phyloP scores from a whole-genome alignment of 2,113 vertebrate genomes.

The Oncorhynchus gorbuscha region DNA sequence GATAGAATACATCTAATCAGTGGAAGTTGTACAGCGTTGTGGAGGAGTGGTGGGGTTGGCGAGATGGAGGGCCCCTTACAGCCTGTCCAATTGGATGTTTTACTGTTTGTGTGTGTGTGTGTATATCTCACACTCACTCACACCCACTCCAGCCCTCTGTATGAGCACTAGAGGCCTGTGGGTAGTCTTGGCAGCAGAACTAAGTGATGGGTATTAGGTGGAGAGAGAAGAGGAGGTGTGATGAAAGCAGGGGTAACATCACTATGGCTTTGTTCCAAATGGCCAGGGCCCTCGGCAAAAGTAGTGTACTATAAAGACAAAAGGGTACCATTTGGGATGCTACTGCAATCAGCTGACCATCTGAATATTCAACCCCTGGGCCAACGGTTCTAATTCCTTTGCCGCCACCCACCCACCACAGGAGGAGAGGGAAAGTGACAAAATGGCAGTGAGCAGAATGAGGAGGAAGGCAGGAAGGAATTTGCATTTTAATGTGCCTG shows the following conservation, averaged over 20 bases:
- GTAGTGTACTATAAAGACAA: too few relatives aligned
- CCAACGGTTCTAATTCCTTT: conserved; percentile 84
- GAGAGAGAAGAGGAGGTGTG: conserved; percentile 37
- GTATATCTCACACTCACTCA: conserved; percentile 19
- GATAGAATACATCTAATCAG: conserved; percentile 45
- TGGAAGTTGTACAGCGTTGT: too few relatives aligned
- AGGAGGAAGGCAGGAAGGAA: conserved; percentile 76
- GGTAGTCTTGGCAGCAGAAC: conserved; percentile 37
- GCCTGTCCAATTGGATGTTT: conserved; percentile 10
- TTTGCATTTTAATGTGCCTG: conserved; percentile 91
- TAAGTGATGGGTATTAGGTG: conserved; percentile 57
- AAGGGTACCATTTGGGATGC: background rate
- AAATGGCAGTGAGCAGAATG: conserved; percentile 69
- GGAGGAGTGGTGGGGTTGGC: too few relatives aligned
- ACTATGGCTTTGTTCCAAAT: conserved; percentile 10
- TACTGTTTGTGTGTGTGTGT: conserved; percentile 14
- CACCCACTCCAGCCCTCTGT: conserved; percentile 18
- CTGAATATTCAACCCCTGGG: conserved; percentile 80
- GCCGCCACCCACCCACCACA: conserved; percentile 46
- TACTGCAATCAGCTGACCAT: conserved; percentile 67
- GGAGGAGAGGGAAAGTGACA: conserved; percentile 81
- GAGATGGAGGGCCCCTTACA: background rate
- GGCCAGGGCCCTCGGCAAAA: too few relatives aligned
- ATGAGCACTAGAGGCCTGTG: conserved; percentile 6
- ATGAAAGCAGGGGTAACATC: conserved; percentile 45